Base-by-base conservation (phyloP, 2,888 invertebrate genomes). In the Drosophila trichaetosa region DNA sequence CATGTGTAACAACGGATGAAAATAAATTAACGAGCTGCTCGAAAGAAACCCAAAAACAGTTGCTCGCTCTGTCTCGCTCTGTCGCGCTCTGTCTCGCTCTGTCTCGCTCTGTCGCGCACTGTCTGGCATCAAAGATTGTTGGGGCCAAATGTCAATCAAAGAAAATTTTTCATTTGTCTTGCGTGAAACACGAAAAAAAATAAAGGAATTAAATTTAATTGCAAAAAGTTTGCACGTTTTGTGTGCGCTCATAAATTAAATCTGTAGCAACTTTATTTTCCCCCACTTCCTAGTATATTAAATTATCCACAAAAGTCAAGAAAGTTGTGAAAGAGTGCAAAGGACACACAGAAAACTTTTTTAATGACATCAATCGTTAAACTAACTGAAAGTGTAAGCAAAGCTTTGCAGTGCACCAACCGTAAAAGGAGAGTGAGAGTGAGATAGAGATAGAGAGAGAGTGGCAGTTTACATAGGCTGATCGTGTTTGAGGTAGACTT, bases 211-310 rank as follows among this genome's bases (percentile, higher is more conserved):
- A 36, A 64, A 73, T 66, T 76, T 80, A 79, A 79, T 73, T 77
- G 81, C 63, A n/a, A 69, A 42, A 57, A 33, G 64, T 64, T 79
- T 80, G 70, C 59, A 66, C 59, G 52, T 68, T 42, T 36, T 53
- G 48, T 27, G 49, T 51, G 54, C 61, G 48, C 57, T 68, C 74
- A 69, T 82, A 87, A 84, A 77, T 87, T 68, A 75, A 87, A 75
- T 82, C 62, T 63, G 51, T 33, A 16, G 8, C 66, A 79, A 74
- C 73, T 79, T 83, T 78, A 61, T 10, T 33, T 4, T 6, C 36
- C 16, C 1, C 10, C n/a, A n/a, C 8, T 16, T 72, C 60, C 61
- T 68, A 72, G 82, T 83, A 82, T 82, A 83, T 84, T 82, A 80
- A 83, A 85, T 83, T 83, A 82, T 69, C 64, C 59, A 34, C 57